Base-by-base conservation (phyloP, 1,140 invertebrate genomes). In the Wiebesia pumilae region DNA sequence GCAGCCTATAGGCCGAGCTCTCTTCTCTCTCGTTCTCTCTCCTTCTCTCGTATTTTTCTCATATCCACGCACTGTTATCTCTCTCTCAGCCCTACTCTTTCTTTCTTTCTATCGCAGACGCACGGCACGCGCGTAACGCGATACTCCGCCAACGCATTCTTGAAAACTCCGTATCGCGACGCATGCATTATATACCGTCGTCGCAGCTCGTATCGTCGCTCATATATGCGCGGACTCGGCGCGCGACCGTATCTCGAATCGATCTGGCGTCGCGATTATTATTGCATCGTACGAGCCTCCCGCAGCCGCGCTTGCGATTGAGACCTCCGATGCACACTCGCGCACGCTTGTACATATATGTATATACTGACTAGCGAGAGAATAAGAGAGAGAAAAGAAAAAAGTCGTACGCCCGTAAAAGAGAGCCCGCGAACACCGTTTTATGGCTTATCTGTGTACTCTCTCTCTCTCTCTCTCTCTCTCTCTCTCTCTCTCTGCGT, bases 251-350 rank as follows among this genome's bases (percentile, higher is more conserved):
- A 91, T 92, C 92, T 89, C 89, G 88, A 90, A 92, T 92, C 91
- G 92, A 93, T 93, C 92, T 91, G 90, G 87, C 89, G 58, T 40
- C n/a, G 85, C 91, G 90, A 92, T 93, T 92, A 91, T 93, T 92
- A 92, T 93, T 93, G 91, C 90, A 89, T 91, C 89, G 90, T 35
- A 7, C 77, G 47, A 79, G 21, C 77, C 77, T 79, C 77, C 47
- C 12, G 47, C 77, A 58, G 77, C 43, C 47, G 77, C 12, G 77
- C 30, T 54, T 58, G n/a, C 87, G 89, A 92, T 92, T 91, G 90
- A 92, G 91, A 91, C 90, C 90, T 91, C 89, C 90, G 89, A 89
- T 87, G 88, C 47, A 81, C 82, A 73, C 83, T 87, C 83, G 87
- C 80, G 83, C 83, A 87, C 83, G 85, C 80, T 83, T 84, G 54